Conservation (phyloP, 2,888 invertebrate species). For the Neoascia interrupta region DNA sequence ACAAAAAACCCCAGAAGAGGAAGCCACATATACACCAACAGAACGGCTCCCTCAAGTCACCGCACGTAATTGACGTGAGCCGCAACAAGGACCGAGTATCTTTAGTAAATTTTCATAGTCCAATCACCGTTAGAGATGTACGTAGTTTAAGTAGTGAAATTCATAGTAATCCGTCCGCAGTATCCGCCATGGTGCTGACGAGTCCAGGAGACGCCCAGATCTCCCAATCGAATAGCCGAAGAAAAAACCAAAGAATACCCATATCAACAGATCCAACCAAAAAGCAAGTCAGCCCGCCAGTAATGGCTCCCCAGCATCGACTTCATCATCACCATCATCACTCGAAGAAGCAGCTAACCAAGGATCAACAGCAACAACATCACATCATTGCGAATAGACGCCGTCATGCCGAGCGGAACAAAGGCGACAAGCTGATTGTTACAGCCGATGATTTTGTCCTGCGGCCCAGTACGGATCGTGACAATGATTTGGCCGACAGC, state of each 20-base stretch:
- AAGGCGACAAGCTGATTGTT: constrained; percentile 72
- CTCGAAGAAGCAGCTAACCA: too few species aligned
- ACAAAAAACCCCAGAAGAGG: constrained; percentile 62
- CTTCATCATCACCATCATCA: constrained; percentile 57
- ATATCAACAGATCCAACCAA: constrained; percentile 58
- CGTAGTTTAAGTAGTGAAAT: constrained; percentile 79
- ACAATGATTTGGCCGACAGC: constrained; percentile 64
- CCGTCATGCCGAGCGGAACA: constrained; percentile 68
- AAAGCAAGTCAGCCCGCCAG: constrained; percentile 35
- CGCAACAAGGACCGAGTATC: constrained; percentile 66
- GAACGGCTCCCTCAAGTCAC: constrained; percentile 50
- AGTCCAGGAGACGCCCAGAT: constrained; percentile 52
- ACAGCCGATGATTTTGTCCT: constrained; percentile 65
- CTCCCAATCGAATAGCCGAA: constrained; percentile 67
- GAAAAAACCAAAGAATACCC: constrained; percentile 67
- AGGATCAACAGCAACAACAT: constrained; percentile 34
- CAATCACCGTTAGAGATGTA: constrained; percentile 74
- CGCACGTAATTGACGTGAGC: constrained; percentile 57
- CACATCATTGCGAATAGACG: constrained; percentile 35
- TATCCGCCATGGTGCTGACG: constrained; percentile 53
- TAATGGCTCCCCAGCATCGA: constrained; percentile 54
- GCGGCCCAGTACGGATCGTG: constrained; percentile 50
- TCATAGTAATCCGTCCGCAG: constrained; percentile 74
- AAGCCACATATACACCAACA: constrained; percentile 66
- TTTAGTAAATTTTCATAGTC: constrained; percentile 69